Percentiles rank a stretch among this genome's conserved stretches.
These are phyloP conservation scores for Poeciliopsis turrubarensis DNA, from an alignment of 2,113 vertebrate genomes.

Conservation along the genomic window DNA sequence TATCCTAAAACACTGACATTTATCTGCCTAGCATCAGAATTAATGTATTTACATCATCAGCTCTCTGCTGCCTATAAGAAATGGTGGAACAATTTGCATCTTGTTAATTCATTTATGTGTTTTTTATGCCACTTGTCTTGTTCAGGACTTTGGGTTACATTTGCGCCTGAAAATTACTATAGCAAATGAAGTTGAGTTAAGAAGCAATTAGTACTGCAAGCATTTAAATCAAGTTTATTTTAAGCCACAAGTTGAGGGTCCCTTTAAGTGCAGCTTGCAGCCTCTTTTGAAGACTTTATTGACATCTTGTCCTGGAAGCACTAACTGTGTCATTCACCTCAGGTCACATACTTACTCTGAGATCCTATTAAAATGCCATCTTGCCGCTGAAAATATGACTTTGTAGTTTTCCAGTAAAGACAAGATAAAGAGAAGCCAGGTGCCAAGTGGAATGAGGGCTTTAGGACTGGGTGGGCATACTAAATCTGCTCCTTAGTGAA, in stretches of 20 bases:
- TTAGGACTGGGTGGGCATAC: conserved; percentile 57
- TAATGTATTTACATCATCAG: neutral
- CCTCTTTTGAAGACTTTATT: conserved; percentile 37
- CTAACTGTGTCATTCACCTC: conserved; percentile 57
- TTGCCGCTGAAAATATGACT: conserved; percentile 47
- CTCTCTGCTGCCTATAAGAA: no score
- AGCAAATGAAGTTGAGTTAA: conserved; percentile 12
- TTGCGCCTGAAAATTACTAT: neutral
- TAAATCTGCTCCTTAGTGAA: conserved; percentile 63
- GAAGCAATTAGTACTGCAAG: neutral
- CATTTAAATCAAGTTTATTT: neutral
- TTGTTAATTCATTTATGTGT: conserved; percentile 5
- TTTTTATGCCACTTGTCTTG: no score
- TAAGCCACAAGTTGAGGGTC: conserved; percentile 31
- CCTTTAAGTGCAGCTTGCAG: conserved; percentile 47
- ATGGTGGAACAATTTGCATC: neutral
- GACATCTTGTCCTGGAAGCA: conserved; percentile 65
- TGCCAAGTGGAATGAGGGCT: conserved; percentile 14
- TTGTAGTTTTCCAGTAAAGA: conserved; percentile 45
- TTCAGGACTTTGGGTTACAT: no score
- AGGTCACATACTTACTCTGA: conserved; percentile 38
- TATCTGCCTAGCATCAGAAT: no score
- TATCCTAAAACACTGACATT: no score
- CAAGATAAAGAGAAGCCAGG: conserved; percentile 49
- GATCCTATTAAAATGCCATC: conserved; percentile 55